Evolutionary conservation across 2,113 vertebrate species (phyloP).

Genomic region (Microtus ochrogaster): DNA sequence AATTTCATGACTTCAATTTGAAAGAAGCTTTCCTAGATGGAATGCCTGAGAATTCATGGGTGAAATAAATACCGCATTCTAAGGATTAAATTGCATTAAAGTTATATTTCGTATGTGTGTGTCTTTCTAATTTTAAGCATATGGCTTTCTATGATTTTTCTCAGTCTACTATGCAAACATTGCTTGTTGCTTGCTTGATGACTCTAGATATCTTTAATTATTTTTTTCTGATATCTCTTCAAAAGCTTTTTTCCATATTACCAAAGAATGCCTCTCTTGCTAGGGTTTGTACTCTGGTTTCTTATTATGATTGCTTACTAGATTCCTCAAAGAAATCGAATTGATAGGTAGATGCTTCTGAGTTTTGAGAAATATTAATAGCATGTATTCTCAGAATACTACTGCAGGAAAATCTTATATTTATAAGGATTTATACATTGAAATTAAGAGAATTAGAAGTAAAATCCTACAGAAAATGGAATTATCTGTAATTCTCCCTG

Average conservation of each 20-base stretch:
- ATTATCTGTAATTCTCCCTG: not conserved
- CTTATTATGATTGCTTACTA: not conserved
- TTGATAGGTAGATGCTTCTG: conserved; percentile 31
- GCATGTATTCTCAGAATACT: conserved; percentile 17
- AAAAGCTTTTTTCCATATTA: conserved; percentile 36
- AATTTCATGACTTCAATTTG: not conserved
- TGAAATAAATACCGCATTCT: conserved; percentile 48
- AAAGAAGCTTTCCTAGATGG: conserved; percentile 1
- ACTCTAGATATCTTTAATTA: not conserved
- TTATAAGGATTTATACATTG: conserved; percentile 16
- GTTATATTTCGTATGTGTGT: not conserved
- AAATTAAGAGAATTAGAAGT: conserved; percentile 52
- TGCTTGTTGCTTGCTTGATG: not conserved
- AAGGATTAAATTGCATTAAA: conserved; percentile 65
- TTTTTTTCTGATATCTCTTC: conserved; percentile 55
- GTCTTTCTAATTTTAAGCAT: conserved; percentile 10
- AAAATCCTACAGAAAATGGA: conserved; percentile 5
- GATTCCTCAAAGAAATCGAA: conserved; percentile 43
- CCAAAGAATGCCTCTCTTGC: not conserved
- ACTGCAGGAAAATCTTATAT: conserved; percentile 16
- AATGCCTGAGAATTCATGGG: conserved; percentile 42
- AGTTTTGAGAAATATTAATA: conserved; percentile 23
- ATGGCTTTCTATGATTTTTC: conserved; percentile 29
- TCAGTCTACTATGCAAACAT: conserved; percentile 19
- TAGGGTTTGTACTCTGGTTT: not conserved